Base-by-base conservation (phyloP, 2,797 vertebrate species). In the Alectoris magna region DNA sequence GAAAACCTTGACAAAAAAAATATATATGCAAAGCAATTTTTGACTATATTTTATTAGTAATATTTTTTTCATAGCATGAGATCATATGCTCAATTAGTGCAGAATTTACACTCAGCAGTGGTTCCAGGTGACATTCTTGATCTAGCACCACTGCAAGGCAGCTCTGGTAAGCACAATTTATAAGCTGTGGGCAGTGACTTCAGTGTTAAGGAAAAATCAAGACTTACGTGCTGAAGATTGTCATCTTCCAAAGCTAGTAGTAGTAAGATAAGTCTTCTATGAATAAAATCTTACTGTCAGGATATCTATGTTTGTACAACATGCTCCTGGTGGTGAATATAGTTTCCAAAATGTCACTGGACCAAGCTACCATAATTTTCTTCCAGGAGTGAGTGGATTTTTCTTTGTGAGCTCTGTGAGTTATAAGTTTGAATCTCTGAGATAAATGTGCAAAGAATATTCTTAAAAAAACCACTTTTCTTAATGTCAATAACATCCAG, bases 231-330 rank as follows among this genome's bases (percentile, higher is more conserved):
- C 16, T 64, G 39, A 93, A 67, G 19, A 62, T 17, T 72, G 68
- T 77, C 0, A 67, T n/a, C 21, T 46, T 12, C 19, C 67, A 73
- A 53, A 88, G 26, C 10, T 18, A 74, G 34, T 43, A n/a, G 29
- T 34, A 81, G 22, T 76, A 74, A 84, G 10, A 8, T 41, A 84
- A 90, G n/a, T 76, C 44, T 80, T 13, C 10, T 39, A 44, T 70
- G 48, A 89, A 76, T 66, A 84, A 88, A 93, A 79, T 90, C 39
- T 60, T 85, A 3, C 26, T 88, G 39, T 91, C 55, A 90, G 49
- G 66, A 3, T 49, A 34, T 56, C 14, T 89, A 74, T 15, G 43
- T 72, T 77, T 70, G 11, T 49, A 43, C 6, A 4, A 2, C 31
- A 72, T 48, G 46, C 8, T 72, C 8, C 53, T 82, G 6, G 36